Base-by-base conservation (phyloP, 1,140 invertebrate genomes). In the Lepidotrigona ventralis region DNA sequence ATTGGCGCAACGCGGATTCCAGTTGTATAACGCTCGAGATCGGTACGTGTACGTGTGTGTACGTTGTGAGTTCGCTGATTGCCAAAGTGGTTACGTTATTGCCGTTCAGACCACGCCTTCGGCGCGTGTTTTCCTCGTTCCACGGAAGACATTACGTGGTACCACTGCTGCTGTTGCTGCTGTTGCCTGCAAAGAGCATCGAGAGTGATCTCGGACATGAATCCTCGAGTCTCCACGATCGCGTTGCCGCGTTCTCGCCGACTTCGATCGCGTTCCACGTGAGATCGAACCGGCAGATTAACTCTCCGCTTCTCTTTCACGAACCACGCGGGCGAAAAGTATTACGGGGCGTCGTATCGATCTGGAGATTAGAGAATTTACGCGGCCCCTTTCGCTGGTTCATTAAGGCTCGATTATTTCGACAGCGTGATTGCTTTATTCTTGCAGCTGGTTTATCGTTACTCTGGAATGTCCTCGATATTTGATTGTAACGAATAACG, bases 111-210 rank as follows among this genome's bases (percentile, higher is more conserved):
- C 91, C 92, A 92, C 92, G 87, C 91, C 92, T 93, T 88, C 88
- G 84, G 89, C 85, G 85, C 70, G 78, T 87, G 84, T 92, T 92
- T 74, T 92, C 90, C 91, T 92, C 90, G 89, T 92, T 92, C 91
- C 90, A 89, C 89, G 88, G 88, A 92, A 92, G 88, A 87, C 85
- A 90, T 92, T 91, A 90, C 64, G 82, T 79, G 33, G 71, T 60
- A 26, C 68, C 63, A 66, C 23, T 58, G 15, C 17, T 29, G 46
- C 33, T 70, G 15, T 19, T 39, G 9, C 15, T 29, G 46, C 33
- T 69, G 15, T n/a, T 39, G 9, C 4, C 29, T n/a, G 66, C 19
- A 64, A 54, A 54, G 58, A 53, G 33, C 58, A 26, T 70, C 75
- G 56, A 46, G 81, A 83, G 46, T 29, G 66, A 79, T 83, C 68